phyloP scores from a whole-genome alignment of 2,797 vertebrate species.

The Poeciliopsis infans region DNA sequence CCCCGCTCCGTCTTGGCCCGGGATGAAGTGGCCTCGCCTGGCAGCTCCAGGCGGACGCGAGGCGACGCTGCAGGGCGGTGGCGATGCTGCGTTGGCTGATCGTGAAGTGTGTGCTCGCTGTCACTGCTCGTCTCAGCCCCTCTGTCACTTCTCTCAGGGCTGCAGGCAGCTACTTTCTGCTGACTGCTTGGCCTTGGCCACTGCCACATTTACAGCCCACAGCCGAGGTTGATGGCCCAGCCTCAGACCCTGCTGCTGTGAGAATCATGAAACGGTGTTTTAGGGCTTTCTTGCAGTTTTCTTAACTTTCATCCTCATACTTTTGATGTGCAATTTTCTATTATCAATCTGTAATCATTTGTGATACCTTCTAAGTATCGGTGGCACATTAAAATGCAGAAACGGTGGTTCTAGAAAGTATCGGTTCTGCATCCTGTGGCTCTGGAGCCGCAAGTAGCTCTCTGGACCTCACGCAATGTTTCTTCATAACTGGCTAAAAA shows the following conservation, averaged over 20 bases:
- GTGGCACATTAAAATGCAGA: background rate
- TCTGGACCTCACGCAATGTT: no score
- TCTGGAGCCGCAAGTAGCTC: no score
- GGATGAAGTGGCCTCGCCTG: conserved; percentile 31
- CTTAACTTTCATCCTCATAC: background rate
- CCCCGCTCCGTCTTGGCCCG: conserved; percentile 3
- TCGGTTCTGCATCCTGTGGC: no score
- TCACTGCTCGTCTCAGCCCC: conserved; percentile 61
- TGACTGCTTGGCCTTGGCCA: conserved; percentile 55
- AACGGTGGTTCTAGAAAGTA: background rate
- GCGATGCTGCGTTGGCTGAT: conserved; percentile 46
- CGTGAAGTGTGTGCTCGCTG: conserved; percentile 56
- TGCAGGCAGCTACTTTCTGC: conserved; percentile 67
- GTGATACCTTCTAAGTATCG: background rate
- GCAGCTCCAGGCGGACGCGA: conserved; percentile 46
- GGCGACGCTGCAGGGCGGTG: conserved; percentile 50
- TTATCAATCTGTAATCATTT: no score
- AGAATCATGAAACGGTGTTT: background rate
- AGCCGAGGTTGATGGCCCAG: conserved; percentile 7
- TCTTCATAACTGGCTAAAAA: no score
- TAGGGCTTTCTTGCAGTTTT: background rate
- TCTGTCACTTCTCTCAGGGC: conserved; percentile 60
- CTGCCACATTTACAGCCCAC: conserved; percentile 37
- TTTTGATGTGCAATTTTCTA: background rate
- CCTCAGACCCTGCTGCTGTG: background rate